Evolutionary conservation across 2,797 vertebrate species (phyloP), one percentile per base, ranked within the genome.

Genomic region (Sebastes hopkinsi): DNA sequence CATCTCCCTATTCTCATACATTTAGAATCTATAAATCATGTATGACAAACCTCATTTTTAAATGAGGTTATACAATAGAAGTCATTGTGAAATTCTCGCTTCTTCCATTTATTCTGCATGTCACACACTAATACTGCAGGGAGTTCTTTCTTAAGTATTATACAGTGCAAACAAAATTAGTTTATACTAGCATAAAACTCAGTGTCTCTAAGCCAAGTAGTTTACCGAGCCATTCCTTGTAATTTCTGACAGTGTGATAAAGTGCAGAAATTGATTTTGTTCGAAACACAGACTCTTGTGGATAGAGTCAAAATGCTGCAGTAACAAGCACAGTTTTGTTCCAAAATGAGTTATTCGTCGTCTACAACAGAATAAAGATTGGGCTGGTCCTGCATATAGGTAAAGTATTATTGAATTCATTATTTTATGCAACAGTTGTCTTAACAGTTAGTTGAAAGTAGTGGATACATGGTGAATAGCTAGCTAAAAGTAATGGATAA

Each of bases 21-120:
- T 89, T 91, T 89, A 85, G 77, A 72, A 90, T 93, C 90, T 92
- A 92, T 94, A 92, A 93, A 94, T 94, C 92, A 94, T 85, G 62
- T 66, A 75, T 52, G 85, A 82, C 82, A 82, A 90, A 85, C 55
- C 90, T 89, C 81, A 79, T 91, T 86, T 84, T 88, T 89, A 86
- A 89, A 90, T 74, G 68, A 89, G 89, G 78, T 92, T 92, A 87
- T 64, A 88, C 85, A 88, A 87, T 87, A 42, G 73, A 54, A 94
- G 88, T 86, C 86, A 81, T 87, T 83, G 90, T 89, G 79, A 91
- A 89, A 82, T 80, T 76, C 75, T 50, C 2, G 9, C 87, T 70
- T 83, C 86, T 89, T 91, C 87, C 89, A 93, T 91, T 92, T 90
- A 77, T 93, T 88, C 87, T 89, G 56, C 77, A 23, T 91, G 91